phyloP scores from a whole-genome alignment of 2,888 invertebrate genomes.

The Leucophora obtusa region DNA sequence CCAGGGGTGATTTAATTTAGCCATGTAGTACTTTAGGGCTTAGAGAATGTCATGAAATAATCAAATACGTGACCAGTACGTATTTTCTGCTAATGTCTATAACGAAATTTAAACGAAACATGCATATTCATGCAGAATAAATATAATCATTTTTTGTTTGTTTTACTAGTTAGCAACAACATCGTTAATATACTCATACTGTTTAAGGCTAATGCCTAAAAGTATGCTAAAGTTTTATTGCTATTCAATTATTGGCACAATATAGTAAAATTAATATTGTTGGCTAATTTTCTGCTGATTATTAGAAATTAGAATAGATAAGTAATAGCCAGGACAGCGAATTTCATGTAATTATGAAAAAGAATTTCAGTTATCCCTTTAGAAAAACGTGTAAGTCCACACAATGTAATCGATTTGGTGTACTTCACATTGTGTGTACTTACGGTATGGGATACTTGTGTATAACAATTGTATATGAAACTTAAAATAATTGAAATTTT shows the following conservation, averaged over 20 bases:
- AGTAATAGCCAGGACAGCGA: no score
- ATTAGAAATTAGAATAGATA: no score
- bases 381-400: no score
- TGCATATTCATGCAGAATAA: constrained; percentile 3
- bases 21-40: constrained; percentile 15
- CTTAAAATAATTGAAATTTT: no score
- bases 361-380: no score
- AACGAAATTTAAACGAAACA: not conserved
- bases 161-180: not conserved
- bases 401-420: no score
- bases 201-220: not conserved
- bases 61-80: constrained; percentile 42
- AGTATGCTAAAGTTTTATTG: not conserved
- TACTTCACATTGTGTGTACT: no score
- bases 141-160: not conserved
- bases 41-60: constrained; percentile 37
- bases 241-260: not conserved
- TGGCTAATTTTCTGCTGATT: not conserved
- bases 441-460: no score
- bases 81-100: not conserved
- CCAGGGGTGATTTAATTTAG: not conserved
- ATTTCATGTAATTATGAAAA: no score
- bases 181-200: not conserved
- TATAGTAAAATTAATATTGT: not conserved
- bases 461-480: no score